A percentile compares a stretch with the other conserved stretches of the same genome.
Evolutionary conservation across 2,888 invertebrate genomes (phyloP).

Genomic region (Scrobipalpa costella): DNA sequence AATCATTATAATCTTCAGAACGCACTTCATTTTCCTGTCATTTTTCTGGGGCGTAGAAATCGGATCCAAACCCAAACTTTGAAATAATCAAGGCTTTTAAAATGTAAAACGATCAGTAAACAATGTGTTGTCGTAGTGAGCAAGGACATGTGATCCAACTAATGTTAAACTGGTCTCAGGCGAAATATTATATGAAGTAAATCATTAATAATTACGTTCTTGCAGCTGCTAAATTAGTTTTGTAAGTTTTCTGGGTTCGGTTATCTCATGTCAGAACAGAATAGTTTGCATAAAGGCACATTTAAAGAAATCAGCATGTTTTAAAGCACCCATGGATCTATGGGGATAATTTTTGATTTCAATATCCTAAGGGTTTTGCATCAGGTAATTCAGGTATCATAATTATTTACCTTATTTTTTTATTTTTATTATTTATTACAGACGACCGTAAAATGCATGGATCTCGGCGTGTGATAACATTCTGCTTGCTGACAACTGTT

Average conservation of each 20-base stretch:
- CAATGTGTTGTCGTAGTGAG: slow-evolving; percentile 10
- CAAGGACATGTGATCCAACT: slow-evolving; percentile 4
- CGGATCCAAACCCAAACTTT: too few species aligned
- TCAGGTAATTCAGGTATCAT: not conserved
- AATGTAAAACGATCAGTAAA: not conserved
- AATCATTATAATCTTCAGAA: too few species aligned
- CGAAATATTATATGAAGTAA: not conserved
- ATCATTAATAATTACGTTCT: not conserved
- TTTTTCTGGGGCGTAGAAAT: too few species aligned
- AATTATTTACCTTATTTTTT: not conserved
- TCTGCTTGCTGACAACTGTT: slow-evolving; percentile 88
- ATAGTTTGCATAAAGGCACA: too few species aligned
- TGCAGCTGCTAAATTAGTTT: not conserved
- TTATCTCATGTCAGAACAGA: too few species aligned
- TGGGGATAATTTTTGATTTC: too few species aligned
- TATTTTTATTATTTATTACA: slow-evolving; percentile 58
- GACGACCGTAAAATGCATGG: slow-evolving; percentile 89
- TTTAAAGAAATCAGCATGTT: too few species aligned
- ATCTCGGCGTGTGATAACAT: slow-evolving; percentile 87
- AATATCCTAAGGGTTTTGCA: too few species aligned
- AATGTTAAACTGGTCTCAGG: not conserved
- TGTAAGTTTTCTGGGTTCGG: not conserved
- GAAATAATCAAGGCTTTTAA: too few species aligned
- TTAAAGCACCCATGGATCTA: too few species aligned
- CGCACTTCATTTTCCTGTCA: too few species aligned